Percentiles rank a stretch among this genome's conserved stretches.
These are phyloP conservation scores for Fistularia commersonii DNA, from an alignment of 2,797 vertebrate species.

Conservation along the genomic window DNA sequence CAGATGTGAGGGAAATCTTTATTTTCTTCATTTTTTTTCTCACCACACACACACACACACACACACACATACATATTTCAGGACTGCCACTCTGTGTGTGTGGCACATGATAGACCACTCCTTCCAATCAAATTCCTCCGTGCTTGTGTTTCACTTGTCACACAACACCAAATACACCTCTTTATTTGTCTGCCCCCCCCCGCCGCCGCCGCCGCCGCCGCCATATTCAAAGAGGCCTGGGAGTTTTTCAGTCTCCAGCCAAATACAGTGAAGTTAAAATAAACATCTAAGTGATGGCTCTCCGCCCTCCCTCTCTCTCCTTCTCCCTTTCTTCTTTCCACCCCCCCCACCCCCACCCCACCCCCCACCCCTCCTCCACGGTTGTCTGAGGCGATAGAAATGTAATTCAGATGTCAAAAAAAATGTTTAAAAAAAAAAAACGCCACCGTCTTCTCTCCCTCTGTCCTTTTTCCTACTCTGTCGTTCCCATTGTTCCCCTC, in stretches of 20 bases:
- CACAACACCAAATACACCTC: slow-evolving; percentile 53
- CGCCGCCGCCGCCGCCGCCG: slow-evolving; percentile 49
- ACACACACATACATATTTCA: too few species aligned
- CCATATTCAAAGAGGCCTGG: slow-evolving; percentile 59
- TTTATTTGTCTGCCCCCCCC: slow-evolving; percentile 26
- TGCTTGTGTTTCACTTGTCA: slow-evolving; percentile 42
- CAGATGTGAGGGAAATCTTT: slow-evolving; percentile 5
- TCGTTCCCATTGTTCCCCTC: slow-evolving; percentile 79
- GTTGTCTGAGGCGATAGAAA: slow-evolving; percentile 72
- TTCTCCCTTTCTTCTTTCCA: slow-evolving; percentile 56
- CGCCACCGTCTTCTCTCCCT: slow-evolving; percentile 64
- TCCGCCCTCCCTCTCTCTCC: slow-evolving; percentile 59
- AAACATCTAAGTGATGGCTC: slow-evolving; percentile 79
- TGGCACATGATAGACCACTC: background rate
- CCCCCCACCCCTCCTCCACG: slow-evolving; percentile 67
- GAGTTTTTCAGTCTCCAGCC: slow-evolving; percentile 65
- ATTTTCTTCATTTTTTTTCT: slow-evolving; percentile 1
- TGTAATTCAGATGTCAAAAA: slow-evolving; percentile 86
- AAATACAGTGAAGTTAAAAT: slow-evolving; percentile 81
- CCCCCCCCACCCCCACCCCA: slow-evolving; percentile 28
- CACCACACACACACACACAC: too few species aligned
- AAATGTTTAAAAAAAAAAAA: too few species aligned
- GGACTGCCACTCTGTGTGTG: slow-evolving; percentile 1
- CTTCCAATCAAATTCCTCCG: slow-evolving; percentile 27
- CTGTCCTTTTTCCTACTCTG: slow-evolving; percentile 69